A percentile compares a stretch with the other conserved stretches of the same genome.
Evolutionary conservation across 2,113 vertebrate genomes (phyloP).

Genomic region (Apodemus sylvaticus): DNA sequence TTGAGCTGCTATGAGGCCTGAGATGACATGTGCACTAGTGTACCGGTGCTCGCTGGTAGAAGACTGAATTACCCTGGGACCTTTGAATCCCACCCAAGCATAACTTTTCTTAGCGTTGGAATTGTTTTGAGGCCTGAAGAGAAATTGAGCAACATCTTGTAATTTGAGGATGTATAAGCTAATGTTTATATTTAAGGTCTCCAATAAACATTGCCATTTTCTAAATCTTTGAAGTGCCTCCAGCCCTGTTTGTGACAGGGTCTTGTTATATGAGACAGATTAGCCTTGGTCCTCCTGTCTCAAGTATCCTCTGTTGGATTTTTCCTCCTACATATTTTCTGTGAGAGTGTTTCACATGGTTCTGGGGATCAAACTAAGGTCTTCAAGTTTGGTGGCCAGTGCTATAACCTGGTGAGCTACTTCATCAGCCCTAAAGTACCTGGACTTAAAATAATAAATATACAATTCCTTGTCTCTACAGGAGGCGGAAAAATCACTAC

Average conservation of each 20-base stretch:
- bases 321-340: not conserved
- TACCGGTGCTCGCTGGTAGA: not conserved
- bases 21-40: not conserved
- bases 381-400: not conserved
- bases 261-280: not conserved
- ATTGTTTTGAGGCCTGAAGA: constrained; percentile 12
- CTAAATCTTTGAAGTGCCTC: not conserved
- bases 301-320: not conserved
- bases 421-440: not conserved
- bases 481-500: not conserved
- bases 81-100: not conserved
- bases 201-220: constrained; percentile 36
- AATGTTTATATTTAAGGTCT: not conserved
- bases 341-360: not conserved
- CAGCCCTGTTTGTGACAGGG: not conserved
- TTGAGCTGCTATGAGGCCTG: not conserved
- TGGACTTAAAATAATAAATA: constrained; percentile 31
- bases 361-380: not conserved
- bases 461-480: not conserved
- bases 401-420: not conserved
- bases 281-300: not conserved
- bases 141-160: not conserved
- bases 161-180: constrained; percentile 6
- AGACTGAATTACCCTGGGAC: not conserved
- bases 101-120: not conserved